phyloP scores from a whole-genome alignment of 2,797 vertebrate species.

The Aratinga solstitialis region DNA sequence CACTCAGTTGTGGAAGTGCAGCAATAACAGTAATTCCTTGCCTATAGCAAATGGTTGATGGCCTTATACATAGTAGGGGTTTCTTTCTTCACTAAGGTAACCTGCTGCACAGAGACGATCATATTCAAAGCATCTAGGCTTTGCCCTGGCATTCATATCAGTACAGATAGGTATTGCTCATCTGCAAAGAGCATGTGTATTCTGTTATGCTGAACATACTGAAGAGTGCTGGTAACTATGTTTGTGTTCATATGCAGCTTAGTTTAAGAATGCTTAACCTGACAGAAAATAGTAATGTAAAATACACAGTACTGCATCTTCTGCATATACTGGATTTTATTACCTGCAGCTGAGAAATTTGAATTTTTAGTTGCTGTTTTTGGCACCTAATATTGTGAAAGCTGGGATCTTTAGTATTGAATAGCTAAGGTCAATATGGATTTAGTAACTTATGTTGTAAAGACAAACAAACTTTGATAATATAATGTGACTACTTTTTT shows the following conservation, averaged over 20 bases:
- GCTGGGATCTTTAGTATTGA: neutral
- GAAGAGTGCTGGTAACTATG: neutral
- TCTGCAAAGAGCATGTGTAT: accelerated
- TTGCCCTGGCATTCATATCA: neutral
- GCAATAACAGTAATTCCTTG: neutral
- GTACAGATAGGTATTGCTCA: neutral
- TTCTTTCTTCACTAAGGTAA: neutral
- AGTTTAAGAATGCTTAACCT: neutral
- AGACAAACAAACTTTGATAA: neutral
- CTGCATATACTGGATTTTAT: neutral
- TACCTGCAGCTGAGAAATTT: neutral
- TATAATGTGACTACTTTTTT: neutral
- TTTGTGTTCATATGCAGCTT: neutral
- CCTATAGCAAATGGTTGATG: neutral
- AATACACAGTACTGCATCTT: neutral
- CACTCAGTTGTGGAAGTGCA: neutral
- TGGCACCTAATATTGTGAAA: neutral
- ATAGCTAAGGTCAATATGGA: neutral
- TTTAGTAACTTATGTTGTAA: neutral
- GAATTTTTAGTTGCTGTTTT: neutral
- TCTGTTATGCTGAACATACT: neutral
- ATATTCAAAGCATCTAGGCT: neutral
- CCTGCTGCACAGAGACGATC: neutral
- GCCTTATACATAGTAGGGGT: neutral
- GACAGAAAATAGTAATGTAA: neutral